Evolutionary conservation across 2,888 invertebrate species (phyloP), one percentile per base, ranked within the genome.

Genomic region (Sisyra terminalis): DNA sequence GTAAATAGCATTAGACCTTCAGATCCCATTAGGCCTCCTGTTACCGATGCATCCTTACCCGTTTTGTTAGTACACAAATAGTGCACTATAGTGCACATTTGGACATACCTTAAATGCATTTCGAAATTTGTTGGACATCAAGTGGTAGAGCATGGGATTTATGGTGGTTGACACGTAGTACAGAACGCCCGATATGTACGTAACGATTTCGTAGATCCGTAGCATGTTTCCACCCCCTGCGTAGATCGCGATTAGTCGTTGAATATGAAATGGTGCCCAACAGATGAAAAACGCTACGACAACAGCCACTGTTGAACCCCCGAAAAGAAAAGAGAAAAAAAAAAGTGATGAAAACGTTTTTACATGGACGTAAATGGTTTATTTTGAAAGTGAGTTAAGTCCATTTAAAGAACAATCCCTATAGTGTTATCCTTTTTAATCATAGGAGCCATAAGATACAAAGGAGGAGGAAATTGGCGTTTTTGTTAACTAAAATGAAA

Each of bases 251-350:
- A 88, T 71, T 40, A 94, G 71, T 9, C 94, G 70, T 59, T 94
- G 94, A 0, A 87, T 83, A 61, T 94, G 93, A 64, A 92, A 93
- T 2, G 94, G 93, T 1, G 85, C 86, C 86, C 86, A 87, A 62
- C 89, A 90, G 18, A 88, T 67, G 64, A 85, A 86, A 60, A 86
- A 86, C 2, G 90, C 88, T 52, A 88, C 84, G 45, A 92, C 92
- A 3, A 93, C 82, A 44, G 89, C 87, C 53, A 85, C 85, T 84
- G 74, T n/a, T n/a, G n/a, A n/a, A n/a, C n/a, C n/a, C n/a, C n/a
- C n/a, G n/a, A n/a, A n/a, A n/a, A n/a, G n/a, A n/a, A 45, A 67
- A 65, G 46, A 58, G 50, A 48, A 32, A 4, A 14, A 32, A 3
- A 32, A 6, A 32, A 32, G 4, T 6, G 4, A 3, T 6, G 8